A percentile compares a stretch with the other conserved stretches of the same genome.
phyloP scores from a whole-genome alignment of 2,888 invertebrate genomes.

The Catonia carolina region DNA sequence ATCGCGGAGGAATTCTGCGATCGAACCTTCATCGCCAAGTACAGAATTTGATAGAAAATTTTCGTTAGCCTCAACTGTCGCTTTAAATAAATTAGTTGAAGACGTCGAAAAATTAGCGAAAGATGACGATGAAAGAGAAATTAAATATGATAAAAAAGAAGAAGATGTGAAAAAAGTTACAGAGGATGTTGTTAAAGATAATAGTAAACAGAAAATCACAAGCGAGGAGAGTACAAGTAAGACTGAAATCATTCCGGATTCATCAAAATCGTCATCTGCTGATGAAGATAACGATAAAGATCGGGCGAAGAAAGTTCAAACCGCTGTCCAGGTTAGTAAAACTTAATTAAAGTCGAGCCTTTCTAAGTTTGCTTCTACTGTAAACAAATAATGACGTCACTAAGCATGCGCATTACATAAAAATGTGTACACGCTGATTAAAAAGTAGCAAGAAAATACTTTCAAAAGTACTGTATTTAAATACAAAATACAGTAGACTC shows the following conservation, averaged over 20 bases:
- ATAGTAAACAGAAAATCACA: slow-evolving; percentile 42
- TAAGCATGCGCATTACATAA: no score
- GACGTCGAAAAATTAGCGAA: slow-evolving; percentile 37
- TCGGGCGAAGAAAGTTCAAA: slow-evolving; percentile 32
- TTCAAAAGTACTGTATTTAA: no score
- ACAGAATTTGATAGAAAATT: slow-evolving; percentile 28
- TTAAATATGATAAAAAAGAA: slow-evolving; percentile 36
- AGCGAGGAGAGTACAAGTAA: slow-evolving; percentile 29
- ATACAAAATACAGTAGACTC: no score
- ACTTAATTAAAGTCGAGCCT: neutral
- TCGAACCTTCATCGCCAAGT: slow-evolving; percentile 12
- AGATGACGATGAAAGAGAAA: slow-evolving; percentile 31
- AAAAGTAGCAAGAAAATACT: no score
- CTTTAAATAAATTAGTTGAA: slow-evolving; percentile 39
- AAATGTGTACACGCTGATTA: no score
- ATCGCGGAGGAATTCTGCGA: neutral
- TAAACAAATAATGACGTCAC: no score
- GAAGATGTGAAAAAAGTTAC: slow-evolving; percentile 27
- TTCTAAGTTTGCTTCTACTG: no score
- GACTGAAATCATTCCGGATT: no score
- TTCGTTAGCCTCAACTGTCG: slow-evolving; percentile 35
- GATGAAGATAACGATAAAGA: slow-evolving; percentile 34
- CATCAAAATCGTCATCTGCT: slow-evolving; percentile 9
- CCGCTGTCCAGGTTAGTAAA: slow-evolving; percentile 51
- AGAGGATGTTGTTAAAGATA: slow-evolving; percentile 41